Percentiles rank a stretch among this genome's conserved stretches.
Evolutionary conservation across 2,113 vertebrate genomes (phyloP).

Genomic region (Larimichthys polyactis): DNA sequence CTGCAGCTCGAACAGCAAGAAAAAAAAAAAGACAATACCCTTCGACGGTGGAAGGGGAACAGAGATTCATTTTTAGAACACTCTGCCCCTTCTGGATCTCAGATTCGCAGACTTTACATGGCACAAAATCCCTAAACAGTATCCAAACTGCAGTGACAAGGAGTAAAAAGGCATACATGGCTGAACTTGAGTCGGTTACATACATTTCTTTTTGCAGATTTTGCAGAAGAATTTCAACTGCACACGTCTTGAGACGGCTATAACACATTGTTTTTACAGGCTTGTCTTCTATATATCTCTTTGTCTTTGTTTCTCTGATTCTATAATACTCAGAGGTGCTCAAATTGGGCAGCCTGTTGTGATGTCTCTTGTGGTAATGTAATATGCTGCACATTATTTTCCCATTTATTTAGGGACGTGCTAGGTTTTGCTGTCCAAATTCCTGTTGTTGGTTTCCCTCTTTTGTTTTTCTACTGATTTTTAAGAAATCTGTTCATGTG

Average conservation of each 20-base stretch:
- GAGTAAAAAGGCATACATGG: neutral
- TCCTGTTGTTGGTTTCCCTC: neutral
- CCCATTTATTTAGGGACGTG: neutral
- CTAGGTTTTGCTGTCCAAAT: neutral
- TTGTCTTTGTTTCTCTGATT: no score
- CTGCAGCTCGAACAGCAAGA: constrained; percentile 68
- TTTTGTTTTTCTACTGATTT: neutral
- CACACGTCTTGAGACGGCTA: neutral
- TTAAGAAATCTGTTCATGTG: neutral
- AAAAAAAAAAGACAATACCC: constrained; percentile 41
- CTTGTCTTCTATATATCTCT: neutral
- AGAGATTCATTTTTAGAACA: constrained; percentile 37
- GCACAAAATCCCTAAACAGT: constrained; percentile 20
- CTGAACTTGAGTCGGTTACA: neutral
- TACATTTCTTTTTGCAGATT: constrained; percentile 4
- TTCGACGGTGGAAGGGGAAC: constrained; percentile 30
- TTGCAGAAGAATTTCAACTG: neutral
- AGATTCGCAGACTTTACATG: constrained; percentile 28
- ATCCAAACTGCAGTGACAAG: constrained; percentile 6
- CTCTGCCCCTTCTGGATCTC: constrained; percentile 19
- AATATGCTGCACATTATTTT: neutral
- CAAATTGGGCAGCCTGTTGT: constrained; percentile 8
- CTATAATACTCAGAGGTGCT: neutral
- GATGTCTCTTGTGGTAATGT: constrained; percentile 14
- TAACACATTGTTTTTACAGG: neutral